Evolutionary conservation across 2,797 vertebrate species (phyloP).

Genomic region (Etheostoma nigrum): DNA sequence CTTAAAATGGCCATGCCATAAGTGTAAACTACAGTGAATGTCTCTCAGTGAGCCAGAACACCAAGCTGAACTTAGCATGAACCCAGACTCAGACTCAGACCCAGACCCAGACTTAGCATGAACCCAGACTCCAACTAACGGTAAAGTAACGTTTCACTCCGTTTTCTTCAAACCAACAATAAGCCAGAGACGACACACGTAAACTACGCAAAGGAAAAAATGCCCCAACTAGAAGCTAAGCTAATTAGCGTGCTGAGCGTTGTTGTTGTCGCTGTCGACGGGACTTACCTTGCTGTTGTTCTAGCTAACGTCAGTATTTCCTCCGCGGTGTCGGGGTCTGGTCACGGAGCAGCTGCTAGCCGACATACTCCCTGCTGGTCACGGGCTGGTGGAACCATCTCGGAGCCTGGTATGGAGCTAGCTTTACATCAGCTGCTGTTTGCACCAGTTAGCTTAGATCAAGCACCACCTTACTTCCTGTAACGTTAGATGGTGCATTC

Average conservation of each 20-base stretch:
- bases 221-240: neutral
- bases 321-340: slow-evolving; percentile 37
- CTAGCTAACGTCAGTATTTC: slow-evolving; percentile 48
- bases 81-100: neutral
- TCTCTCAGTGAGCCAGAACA: neutral
- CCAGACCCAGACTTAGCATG: neutral
- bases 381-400: slow-evolving; percentile 23
- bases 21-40: neutral
- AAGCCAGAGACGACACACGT: neutral
- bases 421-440: neutral
- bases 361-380: slow-evolving; percentile 39
- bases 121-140: neutral
- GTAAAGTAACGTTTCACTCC: neutral
- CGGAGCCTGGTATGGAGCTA: too few relatives aligned
- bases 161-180: neutral
- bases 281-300: slow-evolving; percentile 73
- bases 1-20: neutral
- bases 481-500: slow-evolving; percentile 59
- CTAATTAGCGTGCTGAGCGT: slow-evolving; percentile 6
- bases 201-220: neutral
- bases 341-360: neutral
- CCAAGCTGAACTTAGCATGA: slow-evolving; percentile 11
- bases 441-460: slow-evolving; percentile 52
- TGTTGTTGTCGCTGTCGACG: slow-evolving; percentile 8
- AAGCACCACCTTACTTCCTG: slow-evolving; percentile 67